Evolutionary conservation across 2,797 vertebrate species (phyloP).

Genomic region (Lagorchestes hirsutus): DNA sequence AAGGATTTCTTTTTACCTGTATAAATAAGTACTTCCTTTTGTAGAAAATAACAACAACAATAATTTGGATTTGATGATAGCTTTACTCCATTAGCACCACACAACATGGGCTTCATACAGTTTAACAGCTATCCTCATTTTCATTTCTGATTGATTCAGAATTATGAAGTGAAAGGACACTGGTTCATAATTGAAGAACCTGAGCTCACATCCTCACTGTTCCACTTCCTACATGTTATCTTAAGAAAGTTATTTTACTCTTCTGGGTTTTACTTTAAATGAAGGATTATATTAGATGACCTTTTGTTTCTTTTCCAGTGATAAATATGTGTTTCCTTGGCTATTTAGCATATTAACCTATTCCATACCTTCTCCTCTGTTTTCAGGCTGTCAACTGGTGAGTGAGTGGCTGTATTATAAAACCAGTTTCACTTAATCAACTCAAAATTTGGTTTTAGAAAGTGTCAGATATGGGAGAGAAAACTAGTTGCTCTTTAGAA

Average conservation of each 20-base stretch:
- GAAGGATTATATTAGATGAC: not conserved
- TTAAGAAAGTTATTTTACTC: not conserved
- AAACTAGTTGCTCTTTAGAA: not conserved
- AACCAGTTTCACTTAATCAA: not conserved
- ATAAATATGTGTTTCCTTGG: not conserved
- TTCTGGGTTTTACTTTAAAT: not conserved
- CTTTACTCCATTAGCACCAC: not conserved
- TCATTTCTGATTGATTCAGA: not conserved
- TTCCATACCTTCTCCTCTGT: not conserved
- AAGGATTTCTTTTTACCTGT: not conserved
- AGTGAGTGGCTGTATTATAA: not conserved
- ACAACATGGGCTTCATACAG: not conserved
- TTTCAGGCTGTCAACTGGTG: not conserved
- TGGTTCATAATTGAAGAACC: not conserved
- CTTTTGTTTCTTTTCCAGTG: not conserved
- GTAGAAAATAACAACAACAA: constrained; percentile 8
- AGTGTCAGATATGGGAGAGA: not conserved
- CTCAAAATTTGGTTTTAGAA: not conserved
- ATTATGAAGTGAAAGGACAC: not conserved
- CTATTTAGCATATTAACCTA: not conserved
- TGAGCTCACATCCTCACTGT: not conserved
- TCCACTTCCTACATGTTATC: not conserved
- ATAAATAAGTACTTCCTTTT: not conserved
- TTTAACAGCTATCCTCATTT: not conserved
- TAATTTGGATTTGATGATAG: not conserved